These are phyloP conservation scores for Phylloscopus collybita DNA, from an alignment of 2,797 vertebrate species.

Conservation along the genomic window DNA sequence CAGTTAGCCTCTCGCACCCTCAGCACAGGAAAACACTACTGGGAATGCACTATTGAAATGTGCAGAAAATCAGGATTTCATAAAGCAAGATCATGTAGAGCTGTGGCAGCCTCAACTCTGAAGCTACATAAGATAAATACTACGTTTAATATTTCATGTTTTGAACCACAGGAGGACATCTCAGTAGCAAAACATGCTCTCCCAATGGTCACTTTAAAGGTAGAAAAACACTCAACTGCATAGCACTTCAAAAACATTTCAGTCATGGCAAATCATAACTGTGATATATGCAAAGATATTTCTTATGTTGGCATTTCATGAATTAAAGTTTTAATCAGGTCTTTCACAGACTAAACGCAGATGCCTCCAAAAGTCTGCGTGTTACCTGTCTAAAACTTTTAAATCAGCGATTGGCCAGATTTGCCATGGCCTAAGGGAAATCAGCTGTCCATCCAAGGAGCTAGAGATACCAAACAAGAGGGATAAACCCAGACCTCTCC, in stretches of 20 bases:
- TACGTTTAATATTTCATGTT: slow-evolving; percentile 48
- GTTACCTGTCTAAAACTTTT: slow-evolving; percentile 65
- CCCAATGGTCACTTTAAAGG: slow-evolving; percentile 29
- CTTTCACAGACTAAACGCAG: slow-evolving; percentile 47
- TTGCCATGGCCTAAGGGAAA: slow-evolving; percentile 24
- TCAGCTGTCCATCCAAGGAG: slow-evolving; percentile 35
- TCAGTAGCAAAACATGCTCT: slow-evolving; percentile 51
- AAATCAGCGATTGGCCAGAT: slow-evolving; percentile 43
- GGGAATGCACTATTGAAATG: slow-evolving; percentile 50
- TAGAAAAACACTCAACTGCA: slow-evolving; percentile 11
- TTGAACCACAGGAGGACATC: slow-evolving; percentile 27
- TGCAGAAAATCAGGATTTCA: slow-evolving; percentile 8
- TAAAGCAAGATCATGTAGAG: background rate
- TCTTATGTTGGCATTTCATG: slow-evolving; percentile 19
- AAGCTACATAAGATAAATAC: slow-evolving; percentile 32
- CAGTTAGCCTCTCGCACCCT: slow-evolving; percentile 43
- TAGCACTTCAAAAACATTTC: slow-evolving; percentile 32
- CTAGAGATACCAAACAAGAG: slow-evolving; percentile 58
- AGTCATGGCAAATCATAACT: slow-evolving; percentile 28
- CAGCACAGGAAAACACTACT: slow-evolving; percentile 28
- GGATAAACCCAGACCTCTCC: slow-evolving; percentile 63
- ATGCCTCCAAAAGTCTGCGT: slow-evolving; percentile 39
- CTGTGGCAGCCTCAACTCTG: background rate
- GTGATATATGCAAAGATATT: background rate
- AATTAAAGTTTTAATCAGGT: slow-evolving; percentile 69